Evolutionary conservation across 2,888 invertebrate genomes (phyloP), one percentile per base, ranked within the genome.

Genomic region (Drosophila infuscata): DNA sequence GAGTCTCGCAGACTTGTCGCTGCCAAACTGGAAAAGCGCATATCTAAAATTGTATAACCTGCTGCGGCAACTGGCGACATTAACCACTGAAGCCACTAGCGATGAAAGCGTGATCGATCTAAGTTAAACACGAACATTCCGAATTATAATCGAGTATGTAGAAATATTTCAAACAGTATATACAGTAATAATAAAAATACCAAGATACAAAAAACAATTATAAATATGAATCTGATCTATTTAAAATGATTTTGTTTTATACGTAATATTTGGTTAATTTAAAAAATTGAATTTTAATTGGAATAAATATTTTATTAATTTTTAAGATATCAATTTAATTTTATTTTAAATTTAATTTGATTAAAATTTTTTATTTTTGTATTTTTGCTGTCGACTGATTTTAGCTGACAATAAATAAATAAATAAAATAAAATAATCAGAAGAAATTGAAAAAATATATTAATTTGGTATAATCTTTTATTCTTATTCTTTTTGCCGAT

Each of bases 31-130:
- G 85, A 89, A 88, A 87, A 79, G 65, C 79, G 76, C 73, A 74
- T 71, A 90, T 83, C 87, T 86, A 80, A 87, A 87, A 87, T 90
- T 87, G 87, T 87, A 87, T 87, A 87, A 87, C 87, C 87, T 87
- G 87, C 87, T 87, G 67, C 58, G 54, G 52, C 68, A 56, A 32
- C 70, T 49, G 33, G 51, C 57, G 46, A 35, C 51, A 57, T 60
- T 62, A 61, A 70, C 74, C 56, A 71, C 46, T 41, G 74, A 32
- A 74, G 20, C 46, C 48, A 32, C 54, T 71, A 71, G 73, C 53
- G 71, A 71, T 71, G 71, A 29, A 29, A 46, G 48, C 46, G 58
- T 73, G 48, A 38, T 43, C 65, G 41, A 60, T 53, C 52, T 41
- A 62, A 29, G 25, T 17, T 3, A 52, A 56, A 53, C 59, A 61